These are phyloP conservation scores for Ecdyonurus torrentis DNA, from an alignment of 2,888 invertebrate genomes.

Conservation along the genomic window DNA sequence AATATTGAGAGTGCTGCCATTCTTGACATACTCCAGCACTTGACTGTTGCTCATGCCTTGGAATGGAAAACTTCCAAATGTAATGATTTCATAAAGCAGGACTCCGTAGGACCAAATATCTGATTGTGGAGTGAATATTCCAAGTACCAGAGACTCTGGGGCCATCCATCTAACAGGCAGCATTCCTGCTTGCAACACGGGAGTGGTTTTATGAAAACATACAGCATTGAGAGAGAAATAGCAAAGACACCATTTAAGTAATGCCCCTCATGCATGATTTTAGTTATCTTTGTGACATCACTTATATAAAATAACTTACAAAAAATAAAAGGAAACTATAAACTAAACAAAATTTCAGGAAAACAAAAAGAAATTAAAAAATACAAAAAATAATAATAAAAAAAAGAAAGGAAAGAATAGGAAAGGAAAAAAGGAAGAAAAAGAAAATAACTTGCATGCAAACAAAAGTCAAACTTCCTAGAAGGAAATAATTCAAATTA, in stretches of 20 bases:
- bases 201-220: no score
- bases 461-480: no score
- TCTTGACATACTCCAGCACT: constrained; percentile 64
- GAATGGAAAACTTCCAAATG: constrained; percentile 82
- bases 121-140: constrained; percentile 69
- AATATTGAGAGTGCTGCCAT: constrained; percentile 51
- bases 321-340: neutral
- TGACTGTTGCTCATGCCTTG: constrained; percentile 73
- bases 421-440: no score
- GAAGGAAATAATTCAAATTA: no score
- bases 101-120: constrained; percentile 88
- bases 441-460: no score
- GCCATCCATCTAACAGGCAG: constrained; percentile 89
- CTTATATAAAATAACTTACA: no score
- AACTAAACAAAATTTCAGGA: neutral
- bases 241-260: no score
- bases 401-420: no score
- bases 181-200: constrained; percentile 49
- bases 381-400: neutral
- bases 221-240: constrained; percentile 2
- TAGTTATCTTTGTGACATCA: no score
- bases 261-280: no score
- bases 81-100: constrained; percentile 71
- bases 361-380: neutral
- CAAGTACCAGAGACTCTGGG: constrained; percentile 67